A percentile compares a stretch with the other conserved stretches of the same genome.
Evolutionary conservation across 2,113 vertebrate genomes (phyloP).

Genomic region (Herpailurus yagouaroundi): DNA sequence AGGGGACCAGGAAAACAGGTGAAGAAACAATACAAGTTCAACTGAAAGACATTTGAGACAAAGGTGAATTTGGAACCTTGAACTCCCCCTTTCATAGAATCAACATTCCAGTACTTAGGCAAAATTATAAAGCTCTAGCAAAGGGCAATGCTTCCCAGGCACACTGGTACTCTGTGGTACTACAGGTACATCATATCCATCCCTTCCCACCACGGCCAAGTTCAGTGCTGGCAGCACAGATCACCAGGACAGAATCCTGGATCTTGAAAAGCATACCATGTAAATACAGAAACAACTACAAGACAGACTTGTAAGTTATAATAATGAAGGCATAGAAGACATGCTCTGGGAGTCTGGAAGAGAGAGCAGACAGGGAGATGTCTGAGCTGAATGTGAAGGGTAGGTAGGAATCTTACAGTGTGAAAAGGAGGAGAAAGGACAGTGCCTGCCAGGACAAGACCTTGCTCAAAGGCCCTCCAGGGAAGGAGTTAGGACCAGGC

Average conservation of each 20-base stretch:
- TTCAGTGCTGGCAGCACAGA: background rate
- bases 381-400: background rate
- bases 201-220: background rate
- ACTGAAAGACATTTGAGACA: background rate
- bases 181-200: accelerated
- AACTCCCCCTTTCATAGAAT: background rate
- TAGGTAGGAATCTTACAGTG: background rate
- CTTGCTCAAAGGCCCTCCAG: background rate
- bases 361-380: background rate
- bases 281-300: background rate
- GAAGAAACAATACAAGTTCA: background rate
- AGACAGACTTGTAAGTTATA: background rate
- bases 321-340: background rate
- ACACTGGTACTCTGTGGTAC: accelerated
- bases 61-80: background rate
- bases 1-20: background rate
- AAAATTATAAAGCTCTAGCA: background rate
- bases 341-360: background rate
- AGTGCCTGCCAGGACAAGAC: background rate
- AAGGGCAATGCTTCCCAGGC: background rate
- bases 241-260: background rate
- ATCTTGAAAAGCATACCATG: background rate
- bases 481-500: background rate
- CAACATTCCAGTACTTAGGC: background rate
- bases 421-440: background rate